Percentiles rank a stretch among this genome's conserved stretches.
These are phyloP conservation scores for Diadegma fenestrale DNA, from an alignment of 2,888 invertebrate genomes.

Conservation along the genomic window DNA sequence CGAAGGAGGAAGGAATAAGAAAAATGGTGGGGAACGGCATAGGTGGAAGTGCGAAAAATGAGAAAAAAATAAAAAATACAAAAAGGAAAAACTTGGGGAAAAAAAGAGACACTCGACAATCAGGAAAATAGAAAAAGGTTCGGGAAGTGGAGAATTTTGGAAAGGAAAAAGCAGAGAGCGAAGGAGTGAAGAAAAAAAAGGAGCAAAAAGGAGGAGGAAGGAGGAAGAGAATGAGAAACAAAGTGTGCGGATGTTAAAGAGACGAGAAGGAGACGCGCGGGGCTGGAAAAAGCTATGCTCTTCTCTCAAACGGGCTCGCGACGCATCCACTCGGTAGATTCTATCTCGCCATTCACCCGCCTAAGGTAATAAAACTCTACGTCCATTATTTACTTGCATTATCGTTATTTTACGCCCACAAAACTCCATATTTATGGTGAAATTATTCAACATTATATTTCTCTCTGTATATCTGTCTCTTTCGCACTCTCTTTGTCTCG, in stretches of 20 bases:
- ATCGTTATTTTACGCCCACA: constrained; percentile 84
- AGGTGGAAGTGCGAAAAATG: constrained; percentile 54
- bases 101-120: no score
- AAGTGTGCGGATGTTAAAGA: constrained; percentile 37
- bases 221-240: constrained; percentile 43
- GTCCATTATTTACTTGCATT: constrained; percentile 84
- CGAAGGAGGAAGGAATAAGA: constrained; percentile 35
- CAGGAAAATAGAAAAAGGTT: background rate
- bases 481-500: constrained; percentile 52
- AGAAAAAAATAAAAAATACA: background rate
- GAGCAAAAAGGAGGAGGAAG: constrained; percentile 19
- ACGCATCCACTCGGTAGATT: constrained; percentile 79
- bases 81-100: background rate
- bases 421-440: constrained; percentile 83
- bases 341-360: constrained; percentile 83
- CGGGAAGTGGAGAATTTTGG: constrained; percentile 13
- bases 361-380: constrained; percentile 83
- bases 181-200: constrained; percentile 28
- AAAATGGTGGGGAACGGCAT: background rate
- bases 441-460: constrained; percentile 83
- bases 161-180: constrained; percentile 24
- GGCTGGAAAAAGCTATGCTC: constrained; percentile 56
- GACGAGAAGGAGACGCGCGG: constrained; percentile 46
- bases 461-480: constrained; percentile 59
- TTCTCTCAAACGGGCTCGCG: constrained; percentile 63